Percentiles rank a stretch among this genome's conserved stretches.
phyloP scores from a whole-genome alignment of 2,888 invertebrate species.

The Napeogenes sylphis region DNA sequence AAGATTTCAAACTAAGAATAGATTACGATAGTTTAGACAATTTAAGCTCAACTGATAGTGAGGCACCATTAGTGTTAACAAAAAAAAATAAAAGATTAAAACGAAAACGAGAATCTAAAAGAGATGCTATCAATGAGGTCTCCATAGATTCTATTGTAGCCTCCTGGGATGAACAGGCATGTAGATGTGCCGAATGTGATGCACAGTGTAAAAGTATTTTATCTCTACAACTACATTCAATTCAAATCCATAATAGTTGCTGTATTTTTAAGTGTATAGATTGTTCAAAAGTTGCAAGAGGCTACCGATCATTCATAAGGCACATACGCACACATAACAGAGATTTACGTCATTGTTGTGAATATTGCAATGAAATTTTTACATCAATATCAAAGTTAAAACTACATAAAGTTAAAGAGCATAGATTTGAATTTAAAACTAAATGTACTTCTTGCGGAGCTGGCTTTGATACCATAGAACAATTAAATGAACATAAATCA shows the following conservation, averaged over 20 bases:
- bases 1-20: slow-evolving; percentile 34
- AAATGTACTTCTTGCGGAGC: slow-evolving; percentile 60
- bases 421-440: slow-evolving; percentile 39
- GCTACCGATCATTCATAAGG: slow-evolving; percentile 53
- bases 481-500: slow-evolving; percentile 56
- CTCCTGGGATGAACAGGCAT: slow-evolving; percentile 62
- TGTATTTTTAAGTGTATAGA: slow-evolving; percentile 64
- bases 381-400: slow-evolving; percentile 45
- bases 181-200: slow-evolving; percentile 63
- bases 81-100: slow-evolving; percentile 48
- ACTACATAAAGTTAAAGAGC: slow-evolving; percentile 47
- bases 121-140: slow-evolving; percentile 24
- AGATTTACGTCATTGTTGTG: slow-evolving; percentile 57
- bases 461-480: slow-evolving; percentile 50
- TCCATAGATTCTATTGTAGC: slow-evolving; percentile 26
- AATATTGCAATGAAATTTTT: slow-evolving; percentile 58
- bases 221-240: slow-evolving; percentile 57
- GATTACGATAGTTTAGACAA: slow-evolving; percentile 40
- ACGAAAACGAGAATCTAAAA: slow-evolving; percentile 24
- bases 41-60: slow-evolving; percentile 54
- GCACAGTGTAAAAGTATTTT: slow-evolving; percentile 61
- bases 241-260: slow-evolving; percentile 62
- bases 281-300: slow-evolving; percentile 53
- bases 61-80: slow-evolving; percentile 49
- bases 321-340: slow-evolving; percentile 61